A percentile compares a stretch with the other conserved stretches of the same genome.
Evolutionary conservation across 1,140 invertebrate genomes (phyloP).

Genomic region (Cotesia glomerata): DNA sequence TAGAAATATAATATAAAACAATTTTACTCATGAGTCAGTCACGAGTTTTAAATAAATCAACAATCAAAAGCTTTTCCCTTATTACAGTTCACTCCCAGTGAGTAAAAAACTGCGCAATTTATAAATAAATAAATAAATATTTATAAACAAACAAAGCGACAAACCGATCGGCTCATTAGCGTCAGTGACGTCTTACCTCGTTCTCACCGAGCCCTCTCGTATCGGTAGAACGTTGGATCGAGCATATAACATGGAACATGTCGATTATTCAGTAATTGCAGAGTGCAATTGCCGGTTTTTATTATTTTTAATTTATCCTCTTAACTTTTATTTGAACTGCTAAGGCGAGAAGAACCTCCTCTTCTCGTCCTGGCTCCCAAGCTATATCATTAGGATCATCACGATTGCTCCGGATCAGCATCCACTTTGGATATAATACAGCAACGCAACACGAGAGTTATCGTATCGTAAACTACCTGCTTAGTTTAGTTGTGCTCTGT

Average conservation of each 20-base stretch:
- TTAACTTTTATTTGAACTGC: neutral
- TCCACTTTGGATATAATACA: constrained; percentile 13
- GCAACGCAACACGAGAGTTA: neutral
- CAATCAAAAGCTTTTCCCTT: too few species aligned
- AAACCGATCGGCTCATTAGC: constrained; percentile 21
- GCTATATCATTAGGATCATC: constrained; percentile 35
- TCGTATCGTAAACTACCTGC: constrained; percentile 1
- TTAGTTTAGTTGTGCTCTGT: neutral
- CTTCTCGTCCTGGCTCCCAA: neutral
- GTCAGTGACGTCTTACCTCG: constrained; percentile 26
- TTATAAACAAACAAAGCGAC: neutral
- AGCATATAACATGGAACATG: neutral
- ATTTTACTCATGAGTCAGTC: too few species aligned
- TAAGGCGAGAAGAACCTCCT: constrained; percentile 1
- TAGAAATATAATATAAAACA: too few species aligned
- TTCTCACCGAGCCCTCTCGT: neutral
- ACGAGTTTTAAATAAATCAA: too few species aligned
- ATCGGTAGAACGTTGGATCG: too few species aligned
- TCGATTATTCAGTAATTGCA: constrained; percentile 32
- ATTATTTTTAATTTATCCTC: constrained; percentile 2
- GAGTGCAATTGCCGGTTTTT: neutral
- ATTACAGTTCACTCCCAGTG: too few species aligned
- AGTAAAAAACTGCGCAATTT: neutral
- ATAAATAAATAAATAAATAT: neutral
- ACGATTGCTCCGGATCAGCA: constrained; percentile 17